Conservation (phyloP, 2,888 invertebrate species). For the Marasmarcha lunaedactyla region DNA sequence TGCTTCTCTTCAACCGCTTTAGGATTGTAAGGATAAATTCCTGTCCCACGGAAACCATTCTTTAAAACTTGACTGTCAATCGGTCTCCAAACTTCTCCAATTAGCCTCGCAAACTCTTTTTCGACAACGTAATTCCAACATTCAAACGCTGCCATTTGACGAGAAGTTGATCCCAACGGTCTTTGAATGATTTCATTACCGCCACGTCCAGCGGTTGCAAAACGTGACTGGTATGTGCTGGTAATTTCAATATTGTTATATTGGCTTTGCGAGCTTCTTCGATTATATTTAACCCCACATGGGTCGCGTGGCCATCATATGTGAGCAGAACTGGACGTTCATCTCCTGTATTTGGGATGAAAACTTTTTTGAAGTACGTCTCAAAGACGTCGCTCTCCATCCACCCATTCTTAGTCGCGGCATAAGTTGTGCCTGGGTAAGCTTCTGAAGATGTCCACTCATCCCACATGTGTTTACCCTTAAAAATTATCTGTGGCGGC, state of each 20-base stretch:
- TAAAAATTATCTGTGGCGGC: slow-evolving; percentile 9
- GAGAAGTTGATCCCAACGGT: slow-evolving; percentile 6
- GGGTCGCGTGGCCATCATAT: slow-evolving; percentile 10
- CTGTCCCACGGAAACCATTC: slow-evolving; percentile 19
- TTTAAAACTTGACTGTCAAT: slow-evolving; percentile 12
- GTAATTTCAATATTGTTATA: slow-evolving; percentile 10
- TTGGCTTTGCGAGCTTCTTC: slow-evolving; percentile 5
- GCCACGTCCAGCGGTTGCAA: slow-evolving; percentile 9
- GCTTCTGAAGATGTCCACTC: slow-evolving; percentile 12
- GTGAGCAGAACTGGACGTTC: slow-evolving; percentile 7
- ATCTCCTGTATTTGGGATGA: slow-evolving; percentile 3
- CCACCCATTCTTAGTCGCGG: slow-evolving; percentile 7
- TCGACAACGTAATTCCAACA: slow-evolving; percentile 13
- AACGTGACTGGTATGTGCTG: slow-evolving; percentile 8
- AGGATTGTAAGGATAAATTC: slow-evolving; percentile 17
- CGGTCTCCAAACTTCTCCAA: slow-evolving; percentile 17
- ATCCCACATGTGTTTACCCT: slow-evolving; percentile 18
- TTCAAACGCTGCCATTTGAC: slow-evolving; percentile 8
- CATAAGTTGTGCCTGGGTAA: slow-evolving; percentile 8
- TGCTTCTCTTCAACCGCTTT: slow-evolving; percentile 9
- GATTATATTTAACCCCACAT: slow-evolving; percentile 8
- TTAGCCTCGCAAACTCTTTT: slow-evolving; percentile 16
- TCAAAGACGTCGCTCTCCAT: slow-evolving; percentile 8
- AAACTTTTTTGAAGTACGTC: slow-evolving; percentile 13
- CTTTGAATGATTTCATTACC: slow-evolving; percentile 7